These are phyloP conservation scores for Thalassarche chlororhynchos DNA, from an alignment of 2,113 vertebrate genomes.

Conservation along the genomic window DNA sequence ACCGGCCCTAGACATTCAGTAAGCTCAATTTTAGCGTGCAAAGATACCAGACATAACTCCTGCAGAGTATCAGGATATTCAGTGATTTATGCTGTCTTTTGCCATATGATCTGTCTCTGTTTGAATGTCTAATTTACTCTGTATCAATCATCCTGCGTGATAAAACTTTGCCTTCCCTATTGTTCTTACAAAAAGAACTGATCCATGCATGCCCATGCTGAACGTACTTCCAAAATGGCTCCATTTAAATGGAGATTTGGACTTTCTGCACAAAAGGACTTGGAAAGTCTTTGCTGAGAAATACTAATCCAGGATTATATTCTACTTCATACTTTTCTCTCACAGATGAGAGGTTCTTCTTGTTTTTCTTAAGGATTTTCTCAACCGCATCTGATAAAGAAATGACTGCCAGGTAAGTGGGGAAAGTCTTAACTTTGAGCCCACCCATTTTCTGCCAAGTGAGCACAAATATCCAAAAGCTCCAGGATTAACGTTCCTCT, in stretches of 20 bases:
- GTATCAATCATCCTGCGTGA: not conserved
- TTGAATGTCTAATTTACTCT: not conserved
- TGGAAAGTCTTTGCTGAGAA: not conserved
- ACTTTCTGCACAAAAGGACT: not conserved
- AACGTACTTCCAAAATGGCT: not conserved
- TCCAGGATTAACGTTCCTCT: not conserved
- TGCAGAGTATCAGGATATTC: not conserved
- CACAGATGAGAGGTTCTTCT: not conserved
- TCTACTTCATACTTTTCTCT: not conserved
- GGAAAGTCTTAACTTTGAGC: not conserved
- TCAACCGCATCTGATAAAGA: not conserved
- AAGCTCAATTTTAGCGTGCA: not conserved
- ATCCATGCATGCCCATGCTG: not conserved
- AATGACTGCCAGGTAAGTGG: not conserved
- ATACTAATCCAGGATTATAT: not conserved
- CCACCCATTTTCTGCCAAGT: not conserved
- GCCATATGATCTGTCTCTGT: not conserved
- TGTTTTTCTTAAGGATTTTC: constrained; percentile 5
- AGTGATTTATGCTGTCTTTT: not conserved
- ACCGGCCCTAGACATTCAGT: not conserved
- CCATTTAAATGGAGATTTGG: not conserved
- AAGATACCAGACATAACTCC: not conserved
- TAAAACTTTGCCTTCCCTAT: not conserved
- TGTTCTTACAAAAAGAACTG: not conserved
- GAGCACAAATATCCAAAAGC: not conserved